Evolutionary conservation across 2,888 invertebrate species (phyloP), one percentile per base, ranked within the genome.

Genomic region (Agrotis segetum): DNA sequence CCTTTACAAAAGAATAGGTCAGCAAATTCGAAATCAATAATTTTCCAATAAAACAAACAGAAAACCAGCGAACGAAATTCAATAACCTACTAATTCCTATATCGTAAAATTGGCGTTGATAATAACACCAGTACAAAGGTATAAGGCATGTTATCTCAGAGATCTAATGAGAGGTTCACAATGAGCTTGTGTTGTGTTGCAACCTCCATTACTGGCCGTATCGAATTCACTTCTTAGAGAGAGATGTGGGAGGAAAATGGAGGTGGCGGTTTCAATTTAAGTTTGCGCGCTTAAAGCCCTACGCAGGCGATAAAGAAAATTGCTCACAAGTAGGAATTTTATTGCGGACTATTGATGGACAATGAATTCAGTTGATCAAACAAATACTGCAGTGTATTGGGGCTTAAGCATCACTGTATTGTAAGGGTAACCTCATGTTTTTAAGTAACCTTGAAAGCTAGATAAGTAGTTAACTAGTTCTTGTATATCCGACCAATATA

Each of bases 141-240:
- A 46, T 58, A 47, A 13, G 53, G 3, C 16, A n/a, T 65, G 69
- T 67, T 85, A 83, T 85, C 77, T 70, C 56, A 44, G 63, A 71
- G 52, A 83, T 83, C 82, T 83, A 83, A 85, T 85, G 77, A 85
- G 72, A 67, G 65, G 71, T 64, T 34, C 62, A 83, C 84, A 83
- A 74, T 77, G 69, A 74, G 69, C 79, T 67, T 74, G 78, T 76
- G 72, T 68, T 50, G 63, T 80, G 71, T 80, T 84, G 77, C 85
- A 82, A 81, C 72, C 16, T 73, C 85, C 85, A 85, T 86, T 85
- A 85, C 81, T 49, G 68, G 47, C 40, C 74, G 82, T 77, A 84
- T 85, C 86, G 73, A 82, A 86, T 85, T 84, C 71, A 74, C 77
- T 67, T 53, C 68, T 64, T 34, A 19, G 14, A 67, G 50, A 61